phyloP scores from a whole-genome alignment of 30 jellyfish, hydroid and myxozoan genomes.

The Hydra vulgaris region DNA sequence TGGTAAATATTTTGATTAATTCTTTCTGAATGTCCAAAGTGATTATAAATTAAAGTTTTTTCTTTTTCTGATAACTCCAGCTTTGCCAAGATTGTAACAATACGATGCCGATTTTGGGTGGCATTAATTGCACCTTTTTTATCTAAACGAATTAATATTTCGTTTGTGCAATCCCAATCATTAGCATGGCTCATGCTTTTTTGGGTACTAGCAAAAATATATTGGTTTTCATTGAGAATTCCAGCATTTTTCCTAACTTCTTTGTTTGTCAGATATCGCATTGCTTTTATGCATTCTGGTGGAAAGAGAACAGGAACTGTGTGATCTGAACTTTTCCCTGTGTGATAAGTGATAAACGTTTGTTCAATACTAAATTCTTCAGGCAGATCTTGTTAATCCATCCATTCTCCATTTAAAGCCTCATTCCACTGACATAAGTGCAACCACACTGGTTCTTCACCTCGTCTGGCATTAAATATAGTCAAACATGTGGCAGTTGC shows the following conservation, averaged over 20 bases:
- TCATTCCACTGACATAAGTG: constrained; percentile 24
- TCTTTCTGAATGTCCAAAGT: too few species aligned
- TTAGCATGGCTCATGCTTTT: neutral
- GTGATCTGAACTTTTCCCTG: constrained; percentile 28
- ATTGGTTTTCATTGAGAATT: neutral
- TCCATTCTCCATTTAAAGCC: constrained; percentile 30
- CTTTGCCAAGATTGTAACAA: constrained; percentile 21
- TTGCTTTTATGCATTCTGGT: constrained; percentile 21
- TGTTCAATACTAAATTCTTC: neutral
- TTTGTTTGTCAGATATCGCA: neutral
- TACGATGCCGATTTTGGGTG: constrained; percentile 25
- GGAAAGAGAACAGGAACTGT: constrained; percentile 30
- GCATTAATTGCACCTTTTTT: constrained; percentile 32
- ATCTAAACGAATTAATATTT: constrained; percentile 13
- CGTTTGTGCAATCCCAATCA: constrained; percentile 21
- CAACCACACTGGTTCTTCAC: constrained; percentile 25
- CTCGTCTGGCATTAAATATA: constrained; percentile 22
- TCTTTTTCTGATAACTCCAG: constrained; percentile 5
- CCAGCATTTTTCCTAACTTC: constrained; percentile 10
- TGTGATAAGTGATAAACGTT: constrained; percentile 22
- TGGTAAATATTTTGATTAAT: too few species aligned
- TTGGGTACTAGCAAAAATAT: constrained; percentile 14
- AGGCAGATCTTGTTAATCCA: constrained; percentile 18
- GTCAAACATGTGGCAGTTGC: neutral
- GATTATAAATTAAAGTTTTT: neutral